A percentile compares a stretch with the other conserved stretches of the same genome.
These are phyloP conservation scores for Crotalus horridus DNA, from an alignment of 2,113 vertebrate species.

Conservation along the genomic window DNA sequence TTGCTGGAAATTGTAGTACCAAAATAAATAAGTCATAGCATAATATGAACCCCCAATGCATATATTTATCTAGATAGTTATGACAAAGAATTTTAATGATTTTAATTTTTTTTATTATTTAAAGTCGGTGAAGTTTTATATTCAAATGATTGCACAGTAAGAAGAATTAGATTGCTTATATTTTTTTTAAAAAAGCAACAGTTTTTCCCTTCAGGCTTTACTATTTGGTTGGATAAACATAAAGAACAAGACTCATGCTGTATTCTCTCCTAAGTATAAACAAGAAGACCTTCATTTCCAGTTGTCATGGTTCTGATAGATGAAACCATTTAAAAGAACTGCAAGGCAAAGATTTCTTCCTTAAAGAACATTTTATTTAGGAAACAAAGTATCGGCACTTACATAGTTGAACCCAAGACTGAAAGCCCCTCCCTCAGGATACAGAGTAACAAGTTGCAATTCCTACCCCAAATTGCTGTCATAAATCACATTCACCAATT, in stretches of 20 bases:
- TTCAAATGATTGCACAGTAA: neutral
- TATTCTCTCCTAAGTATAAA: neutral
- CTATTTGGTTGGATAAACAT: neutral
- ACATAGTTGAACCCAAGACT: too few species aligned
- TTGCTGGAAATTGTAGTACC: neutral
- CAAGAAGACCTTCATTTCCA: neutral
- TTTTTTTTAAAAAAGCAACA: neutral
- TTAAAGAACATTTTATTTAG: too few species aligned
- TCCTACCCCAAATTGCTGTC: too few species aligned
- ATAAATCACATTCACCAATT: too few species aligned
- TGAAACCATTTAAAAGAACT: too few species aligned
- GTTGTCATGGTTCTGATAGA: too few species aligned
- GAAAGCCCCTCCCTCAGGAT: too few species aligned
- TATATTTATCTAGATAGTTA: neutral
- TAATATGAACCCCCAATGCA: neutral
- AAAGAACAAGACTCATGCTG: neutral
- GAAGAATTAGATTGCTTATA: neutral
- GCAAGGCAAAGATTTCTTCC: too few species aligned
- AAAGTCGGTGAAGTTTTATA: neutral
- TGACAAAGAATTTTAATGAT: neutral
- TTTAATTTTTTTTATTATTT: neutral
- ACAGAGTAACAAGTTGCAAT: too few species aligned
- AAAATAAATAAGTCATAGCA: neutral
- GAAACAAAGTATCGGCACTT: too few species aligned
- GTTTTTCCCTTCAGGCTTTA: neutral